Evolutionary conservation across 2,797 vertebrate species (phyloP).

Genomic region (Chaunax sp.): DNA sequence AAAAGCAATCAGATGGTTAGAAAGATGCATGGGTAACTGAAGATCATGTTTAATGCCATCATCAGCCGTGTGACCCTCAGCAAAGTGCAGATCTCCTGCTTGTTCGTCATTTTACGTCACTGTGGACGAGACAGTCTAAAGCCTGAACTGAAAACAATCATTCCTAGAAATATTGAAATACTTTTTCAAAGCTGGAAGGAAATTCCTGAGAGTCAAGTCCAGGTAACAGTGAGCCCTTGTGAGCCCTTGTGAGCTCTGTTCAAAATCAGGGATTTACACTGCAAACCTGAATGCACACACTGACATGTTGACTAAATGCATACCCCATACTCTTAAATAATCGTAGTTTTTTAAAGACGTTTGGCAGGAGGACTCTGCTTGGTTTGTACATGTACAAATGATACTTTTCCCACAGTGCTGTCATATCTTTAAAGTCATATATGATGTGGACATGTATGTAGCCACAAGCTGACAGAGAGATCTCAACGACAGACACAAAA

Average conservation of each 20-base stretch:
- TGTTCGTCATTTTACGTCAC: background rate
- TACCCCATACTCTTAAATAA: too few relatives aligned
- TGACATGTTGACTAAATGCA: too few relatives aligned
- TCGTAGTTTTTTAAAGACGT: background rate
- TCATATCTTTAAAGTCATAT: slow-evolving; percentile 17
- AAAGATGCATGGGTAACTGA: background rate
- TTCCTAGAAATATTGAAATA: background rate
- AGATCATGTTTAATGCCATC: background rate
- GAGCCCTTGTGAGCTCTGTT: slow-evolving; percentile 9
- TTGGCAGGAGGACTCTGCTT: background rate
- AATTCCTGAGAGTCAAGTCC: slow-evolving; percentile 28
- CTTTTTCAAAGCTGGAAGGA: background rate
- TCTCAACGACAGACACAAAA: too few relatives aligned
- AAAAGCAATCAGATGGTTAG: background rate
- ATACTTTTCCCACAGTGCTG: slow-evolving; percentile 10
- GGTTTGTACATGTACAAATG: background rate
- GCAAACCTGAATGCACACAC: background rate
- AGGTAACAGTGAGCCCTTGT: slow-evolving; percentile 24
- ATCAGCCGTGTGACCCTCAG: background rate
- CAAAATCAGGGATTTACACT: slow-evolving; percentile 31
- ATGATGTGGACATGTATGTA: too few relatives aligned
- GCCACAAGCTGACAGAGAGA: slow-evolving; percentile 1
- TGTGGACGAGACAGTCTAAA: background rate
- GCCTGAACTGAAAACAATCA: slow-evolving; percentile 16
- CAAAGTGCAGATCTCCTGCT: background rate